These are phyloP conservation scores for Triplophysa tibetana DNA, from an alignment of 2,113 vertebrate species.

Conservation along the genomic window DNA sequence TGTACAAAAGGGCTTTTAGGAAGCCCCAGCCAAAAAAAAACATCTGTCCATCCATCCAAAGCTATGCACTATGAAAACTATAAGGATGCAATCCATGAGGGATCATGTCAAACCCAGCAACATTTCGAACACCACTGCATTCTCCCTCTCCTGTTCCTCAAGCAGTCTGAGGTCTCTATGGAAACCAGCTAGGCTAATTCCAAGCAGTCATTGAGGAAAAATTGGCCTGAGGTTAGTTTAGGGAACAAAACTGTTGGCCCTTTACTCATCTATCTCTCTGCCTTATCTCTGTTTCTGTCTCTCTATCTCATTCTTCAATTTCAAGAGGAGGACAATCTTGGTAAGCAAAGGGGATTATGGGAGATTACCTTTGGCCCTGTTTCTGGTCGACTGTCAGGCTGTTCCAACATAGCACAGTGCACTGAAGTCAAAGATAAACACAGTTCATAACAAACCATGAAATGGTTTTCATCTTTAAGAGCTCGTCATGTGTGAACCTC, in stretches of 20 bases:
- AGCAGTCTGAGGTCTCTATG: slow-evolving; percentile 51
- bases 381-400: slow-evolving; percentile 53
- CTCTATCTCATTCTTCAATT: slow-evolving; percentile 62
- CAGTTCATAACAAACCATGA: not conserved
- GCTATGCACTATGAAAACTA: too few species aligned
- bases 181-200: slow-evolving; percentile 63
- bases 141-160: slow-evolving; percentile 43
- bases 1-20: not conserved
- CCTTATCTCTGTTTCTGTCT: slow-evolving; percentile 67
- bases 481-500: not conserved
- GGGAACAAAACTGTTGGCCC: slow-evolving; percentile 69
- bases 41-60: not conserved
- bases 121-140: not conserved
- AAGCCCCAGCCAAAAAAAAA: not conserved
- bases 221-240: slow-evolving; percentile 62
- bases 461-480: not conserved
- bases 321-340: slow-evolving; percentile 73
- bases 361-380: slow-evolving; percentile 68
- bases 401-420: not conserved
- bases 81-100: not conserved
- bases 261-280: slow-evolving; percentile 67
- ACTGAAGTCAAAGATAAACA: slow-evolving; percentile 2
- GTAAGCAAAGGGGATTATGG: slow-evolving; percentile 72
- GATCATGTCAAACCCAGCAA: not conserved
- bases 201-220: slow-evolving; percentile 70